Conservation (phyloP, 2,113 vertebrate species). For the Callipepla squamata region DNA sequence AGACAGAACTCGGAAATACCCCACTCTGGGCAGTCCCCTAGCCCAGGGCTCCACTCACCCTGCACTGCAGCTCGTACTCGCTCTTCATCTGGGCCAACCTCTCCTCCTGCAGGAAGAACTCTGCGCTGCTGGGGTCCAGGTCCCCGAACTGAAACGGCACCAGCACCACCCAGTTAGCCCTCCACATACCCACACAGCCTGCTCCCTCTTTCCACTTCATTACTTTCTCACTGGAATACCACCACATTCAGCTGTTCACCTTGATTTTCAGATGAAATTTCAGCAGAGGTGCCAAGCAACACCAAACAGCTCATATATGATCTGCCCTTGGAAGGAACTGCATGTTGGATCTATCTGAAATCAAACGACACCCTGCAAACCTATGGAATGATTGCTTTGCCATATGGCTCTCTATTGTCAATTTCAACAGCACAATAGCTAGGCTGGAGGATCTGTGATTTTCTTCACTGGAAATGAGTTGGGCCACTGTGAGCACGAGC, state of each 20-base stretch:
- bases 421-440: not conserved
- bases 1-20: accelerated
- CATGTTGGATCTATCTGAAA: not conserved
- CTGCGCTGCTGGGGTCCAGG: conserved; percentile 87
- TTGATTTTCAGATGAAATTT: accelerated
- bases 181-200: not conserved
- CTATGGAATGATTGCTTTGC: not conserved
- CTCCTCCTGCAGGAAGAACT: conserved; percentile 92
- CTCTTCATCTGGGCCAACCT: conserved; percentile 84
- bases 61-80: conserved; percentile 89
- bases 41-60: conserved; percentile 77
- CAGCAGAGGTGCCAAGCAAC: not conserved
- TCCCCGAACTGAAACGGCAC: conserved; percentile 86
- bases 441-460: not conserved
- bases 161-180: not conserved
- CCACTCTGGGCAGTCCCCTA: not conserved
- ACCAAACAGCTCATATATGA: not conserved
- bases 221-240: not conserved
- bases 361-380: too few species aligned
- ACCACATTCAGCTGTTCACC: not conserved
- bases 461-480: not conserved
- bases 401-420: not conserved
- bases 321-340: not conserved
- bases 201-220: not conserved
- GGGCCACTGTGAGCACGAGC: not conserved